Conservation (phyloP, 1,140 invertebrate genomes). For the Cydia splendana region DNA sequence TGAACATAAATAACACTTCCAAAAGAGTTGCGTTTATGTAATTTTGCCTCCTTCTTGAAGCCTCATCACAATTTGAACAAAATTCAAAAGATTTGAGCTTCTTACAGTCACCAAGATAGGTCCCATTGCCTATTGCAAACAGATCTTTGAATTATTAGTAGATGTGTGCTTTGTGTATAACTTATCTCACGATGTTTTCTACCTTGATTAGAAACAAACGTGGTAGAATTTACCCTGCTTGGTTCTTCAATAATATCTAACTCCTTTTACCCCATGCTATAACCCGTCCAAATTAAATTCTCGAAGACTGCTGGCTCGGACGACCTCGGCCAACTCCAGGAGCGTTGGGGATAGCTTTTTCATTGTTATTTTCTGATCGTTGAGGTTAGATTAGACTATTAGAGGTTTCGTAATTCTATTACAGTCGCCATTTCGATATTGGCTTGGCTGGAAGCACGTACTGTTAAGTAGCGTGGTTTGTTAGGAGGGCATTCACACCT, state of each 20-base stretch:
- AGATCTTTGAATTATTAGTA: no score
- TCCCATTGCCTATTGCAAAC: no score
- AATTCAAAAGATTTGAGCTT: no score
- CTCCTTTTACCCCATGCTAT: constrained; percentile 38
- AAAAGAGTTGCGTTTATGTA: no score
- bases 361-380: constrained; percentile 37
- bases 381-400: constrained; percentile 50
- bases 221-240: neutral
- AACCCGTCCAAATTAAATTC: constrained; percentile 48
- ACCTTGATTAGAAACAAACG: neutral
- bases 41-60: no score
- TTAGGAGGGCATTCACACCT: constrained; percentile 21
- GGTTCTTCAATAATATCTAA: constrained; percentile 35
- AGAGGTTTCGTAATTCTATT: constrained; percentile 45
- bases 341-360: constrained; percentile 40
- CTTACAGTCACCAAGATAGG: no score
- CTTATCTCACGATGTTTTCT: neutral
- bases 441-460: constrained; percentile 7
- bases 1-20: no score
- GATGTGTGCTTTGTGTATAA: no score
- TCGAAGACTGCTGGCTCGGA: constrained; percentile 29
- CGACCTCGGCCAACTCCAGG: constrained; percentile 31
- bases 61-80: no score
- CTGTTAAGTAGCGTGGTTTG: constrained; percentile 18
- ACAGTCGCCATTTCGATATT: constrained; percentile 28